A percentile compares a stretch with the other conserved stretches of the same genome.
Conservation (phyloP, 2,888 invertebrate species). For the Lepidochitona cinerea region DNA sequence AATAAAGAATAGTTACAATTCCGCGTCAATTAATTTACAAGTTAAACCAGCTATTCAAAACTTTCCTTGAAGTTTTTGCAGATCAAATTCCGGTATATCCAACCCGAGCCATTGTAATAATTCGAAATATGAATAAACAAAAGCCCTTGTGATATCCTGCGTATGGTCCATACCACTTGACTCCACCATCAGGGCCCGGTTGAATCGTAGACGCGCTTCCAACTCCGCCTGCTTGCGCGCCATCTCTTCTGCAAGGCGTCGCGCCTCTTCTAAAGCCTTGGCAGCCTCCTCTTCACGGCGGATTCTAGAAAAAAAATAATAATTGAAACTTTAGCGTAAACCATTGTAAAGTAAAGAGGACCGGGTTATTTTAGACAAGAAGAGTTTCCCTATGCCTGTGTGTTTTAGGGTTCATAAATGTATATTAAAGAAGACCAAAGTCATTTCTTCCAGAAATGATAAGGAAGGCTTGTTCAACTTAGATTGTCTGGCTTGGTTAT, state of each 20-base stretch:
- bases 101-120: constrained; percentile 68
- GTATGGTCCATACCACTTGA: constrained; percentile 60
- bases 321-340: too few species aligned
- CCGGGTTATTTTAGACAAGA: too few species aligned
- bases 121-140: constrained; percentile 70
- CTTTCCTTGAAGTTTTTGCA: constrained; percentile 34
- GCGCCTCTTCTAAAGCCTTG: constrained; percentile 62
- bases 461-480: too few species aligned
- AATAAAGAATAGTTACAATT: too few species aligned
- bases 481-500: too few species aligned
- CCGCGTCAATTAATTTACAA: too few species aligned
- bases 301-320: constrained; percentile 42
- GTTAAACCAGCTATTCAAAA: too few species aligned
- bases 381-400: too few species aligned
- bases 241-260: constrained; percentile 66
- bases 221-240: constrained; percentile 63
- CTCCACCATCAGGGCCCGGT: constrained; percentile 63
- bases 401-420: too few species aligned
- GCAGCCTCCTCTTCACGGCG: constrained; percentile 60
- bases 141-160: constrained; percentile 66
- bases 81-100: constrained; percentile 65
- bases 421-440: too few species aligned
- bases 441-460: too few species aligned
- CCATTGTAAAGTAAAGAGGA: too few species aligned
- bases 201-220: constrained; percentile 63